Evolutionary conservation across 2,888 invertebrate species (phyloP), one percentile per base, ranked within the genome.

Genomic region (Myathropa florea): DNA sequence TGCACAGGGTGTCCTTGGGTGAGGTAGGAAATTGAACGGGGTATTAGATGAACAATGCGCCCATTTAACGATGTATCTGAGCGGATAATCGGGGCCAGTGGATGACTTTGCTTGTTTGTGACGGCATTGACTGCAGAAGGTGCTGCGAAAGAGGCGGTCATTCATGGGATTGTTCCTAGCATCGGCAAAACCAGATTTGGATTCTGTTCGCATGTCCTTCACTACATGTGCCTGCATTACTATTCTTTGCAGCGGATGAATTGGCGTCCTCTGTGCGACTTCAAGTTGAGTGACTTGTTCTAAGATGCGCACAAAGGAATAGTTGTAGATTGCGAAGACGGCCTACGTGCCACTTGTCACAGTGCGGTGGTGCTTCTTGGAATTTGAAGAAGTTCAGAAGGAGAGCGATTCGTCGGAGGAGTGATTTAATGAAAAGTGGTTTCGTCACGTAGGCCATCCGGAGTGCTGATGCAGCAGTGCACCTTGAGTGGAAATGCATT

Each of bases 281-380:
- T 4, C 9, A 33, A 33, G 33, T 10, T 1, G 9, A 33, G 1
- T 33, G 7, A 1, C 3, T 33, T 9, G 10, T 33, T 33, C 33
- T 4, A 39, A 65, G 59, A 75, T 59, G 59, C 59, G 14, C 23
- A 30, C 39, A 67, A 30, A 23, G 59, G 12, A 57, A 21, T 18
- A 75, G 9, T n/a, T 21, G 6, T 9, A n/a, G 36, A 65, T 28
- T 21, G 39, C 21, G n/a, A 23, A 30, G 30, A 67, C 28, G 59
- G 59, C n/a, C 30, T 75, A 76, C 76, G 76, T 76, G 67, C 59
- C 57, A 18, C 1, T 21, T 55, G 67, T 60, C 76, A 76, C 30
- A 12, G 59, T 26, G 30, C 33, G 21, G 28, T n/a, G 23, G 46
- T 64, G 63, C 64, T 64, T 57, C 55, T 30, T 26, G 21, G n/a